These are phyloP conservation scores for Pyrrhia umbra DNA, from an alignment of 2,888 invertebrate genomes.

Conservation along the genomic window DNA sequence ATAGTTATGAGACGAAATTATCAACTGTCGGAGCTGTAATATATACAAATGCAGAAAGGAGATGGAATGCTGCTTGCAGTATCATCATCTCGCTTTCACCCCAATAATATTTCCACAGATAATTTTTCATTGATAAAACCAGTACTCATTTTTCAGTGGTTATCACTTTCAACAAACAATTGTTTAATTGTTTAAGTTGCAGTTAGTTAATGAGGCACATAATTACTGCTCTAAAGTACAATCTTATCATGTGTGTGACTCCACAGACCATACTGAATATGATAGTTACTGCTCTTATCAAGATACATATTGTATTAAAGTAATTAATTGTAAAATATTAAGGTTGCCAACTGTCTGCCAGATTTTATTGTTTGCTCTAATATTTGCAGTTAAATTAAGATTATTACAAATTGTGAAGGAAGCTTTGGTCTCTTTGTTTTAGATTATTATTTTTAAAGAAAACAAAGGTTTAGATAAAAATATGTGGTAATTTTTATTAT, in stretches of 20 bases:
- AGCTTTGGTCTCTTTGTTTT: background rate
- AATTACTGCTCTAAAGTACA: conserved; percentile 47
- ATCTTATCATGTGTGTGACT: too few relatives aligned
- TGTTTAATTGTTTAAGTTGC: too few relatives aligned
- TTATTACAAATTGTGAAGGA: background rate
- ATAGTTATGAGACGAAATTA: background rate
- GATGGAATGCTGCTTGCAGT: background rate
- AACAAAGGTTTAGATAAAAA: too few relatives aligned
- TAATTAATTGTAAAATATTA: background rate
- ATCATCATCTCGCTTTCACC: too few relatives aligned
- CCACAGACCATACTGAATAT: too few relatives aligned
- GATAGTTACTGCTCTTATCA: conserved; percentile 49
- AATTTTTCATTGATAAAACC: too few relatives aligned
- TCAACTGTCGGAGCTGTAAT: background rate
- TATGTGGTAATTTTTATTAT: background rate
- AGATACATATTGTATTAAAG: conserved; percentile 14
- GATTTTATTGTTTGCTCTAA: conserved; percentile 1
- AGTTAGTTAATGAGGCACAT: conserved; percentile 36
- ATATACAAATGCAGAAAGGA: background rate
- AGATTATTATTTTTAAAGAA: background rate
- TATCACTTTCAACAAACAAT: too few relatives aligned
- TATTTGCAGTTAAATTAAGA: background rate
- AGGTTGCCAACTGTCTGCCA: conserved; percentile 21
- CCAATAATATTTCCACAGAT: too few relatives aligned
- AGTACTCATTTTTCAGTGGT: too few relatives aligned